phyloP scores from a whole-genome alignment of 2,797 vertebrate genomes.

The Chrosomus eos region DNA sequence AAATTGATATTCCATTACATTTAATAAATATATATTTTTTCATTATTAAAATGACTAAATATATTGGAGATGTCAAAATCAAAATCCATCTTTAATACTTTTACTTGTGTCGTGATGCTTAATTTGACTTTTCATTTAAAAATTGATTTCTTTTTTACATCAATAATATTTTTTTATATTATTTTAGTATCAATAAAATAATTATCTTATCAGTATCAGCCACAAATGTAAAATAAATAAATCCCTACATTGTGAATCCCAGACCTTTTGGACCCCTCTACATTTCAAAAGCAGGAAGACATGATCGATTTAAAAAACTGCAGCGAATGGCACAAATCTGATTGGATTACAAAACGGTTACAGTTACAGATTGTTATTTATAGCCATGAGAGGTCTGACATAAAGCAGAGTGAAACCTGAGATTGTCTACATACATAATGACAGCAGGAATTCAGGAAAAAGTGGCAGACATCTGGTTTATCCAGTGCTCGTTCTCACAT shows the following conservation, averaged over 20 bases:
- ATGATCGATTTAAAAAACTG: not conserved
- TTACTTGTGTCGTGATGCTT: no score
- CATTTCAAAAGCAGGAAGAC: conserved; percentile 26
- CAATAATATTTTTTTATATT: not conserved
- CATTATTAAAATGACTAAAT: no score
- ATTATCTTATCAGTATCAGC: not conserved
- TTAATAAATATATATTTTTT: no score
- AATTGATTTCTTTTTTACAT: no score
- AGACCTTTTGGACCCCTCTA: not conserved
- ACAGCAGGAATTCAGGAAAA: conserved; percentile 63
- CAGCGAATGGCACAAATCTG: not conserved
- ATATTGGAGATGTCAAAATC: no score
- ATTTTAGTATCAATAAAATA: not conserved
- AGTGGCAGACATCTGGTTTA: conserved; percentile 72
- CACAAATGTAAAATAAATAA: not conserved
- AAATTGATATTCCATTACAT: not conserved
- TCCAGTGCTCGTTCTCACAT: conserved; percentile 54
- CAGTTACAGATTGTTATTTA: conserved; percentile 45
- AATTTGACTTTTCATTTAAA: no score
- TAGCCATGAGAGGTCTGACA: conserved; percentile 48
- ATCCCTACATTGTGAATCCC: not conserved
- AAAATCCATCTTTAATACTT: not conserved
- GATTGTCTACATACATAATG: conserved; percentile 48
- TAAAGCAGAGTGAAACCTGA: conserved; percentile 65
- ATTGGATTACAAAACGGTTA: conserved; percentile 45